Percentiles rank a stretch among this genome's conserved stretches.
Evolutionary conservation across 2,888 invertebrate genomes (phyloP).

Genomic region (Lumbricus terrestris): DNA sequence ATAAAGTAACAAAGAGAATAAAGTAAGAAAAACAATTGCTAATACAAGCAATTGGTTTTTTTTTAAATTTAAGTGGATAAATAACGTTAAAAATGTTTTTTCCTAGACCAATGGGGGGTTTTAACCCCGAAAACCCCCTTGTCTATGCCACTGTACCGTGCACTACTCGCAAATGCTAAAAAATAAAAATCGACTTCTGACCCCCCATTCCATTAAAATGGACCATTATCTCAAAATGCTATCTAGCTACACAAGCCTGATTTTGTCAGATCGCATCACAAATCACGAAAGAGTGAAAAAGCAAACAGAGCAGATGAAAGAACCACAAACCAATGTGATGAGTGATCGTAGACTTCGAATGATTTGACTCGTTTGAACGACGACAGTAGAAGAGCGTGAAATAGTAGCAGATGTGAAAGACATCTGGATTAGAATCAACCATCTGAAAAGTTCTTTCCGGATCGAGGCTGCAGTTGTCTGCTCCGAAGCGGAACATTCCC

Average conservation of each 20-base stretch:
- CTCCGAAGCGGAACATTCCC: conserved; percentile 27
- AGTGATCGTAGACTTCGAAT: neutral
- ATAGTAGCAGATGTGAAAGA: conserved; percentile 32
- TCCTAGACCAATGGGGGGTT: too few species aligned
- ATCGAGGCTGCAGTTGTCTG: conserved; percentile 33
- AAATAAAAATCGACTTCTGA: too few species aligned
- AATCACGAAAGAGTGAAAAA: neutral
- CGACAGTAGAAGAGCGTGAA: conserved; percentile 27
- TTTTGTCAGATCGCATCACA: neutral
- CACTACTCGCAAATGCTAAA: too few species aligned
- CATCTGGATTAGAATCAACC: conserved; percentile 25
- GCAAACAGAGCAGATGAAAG: neutral
- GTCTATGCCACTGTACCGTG: too few species aligned
- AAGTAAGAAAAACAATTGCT: too few species aligned
- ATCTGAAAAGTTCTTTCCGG: conserved; percentile 35
- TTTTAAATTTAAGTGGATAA: too few species aligned
- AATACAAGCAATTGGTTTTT: too few species aligned
- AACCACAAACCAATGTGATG: neutral
- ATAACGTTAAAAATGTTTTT: too few species aligned
- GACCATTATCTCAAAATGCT: too few species aligned
- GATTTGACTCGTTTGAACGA: neutral
- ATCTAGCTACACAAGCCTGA: too few species aligned
- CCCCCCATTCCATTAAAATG: too few species aligned
- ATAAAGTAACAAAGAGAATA: neutral
- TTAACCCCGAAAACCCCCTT: too few species aligned